Percentiles rank a stretch among this genome's conserved stretches.
Conservation (phyloP, 2,113 vertebrate species). For the Corvus moneduloides region DNA sequence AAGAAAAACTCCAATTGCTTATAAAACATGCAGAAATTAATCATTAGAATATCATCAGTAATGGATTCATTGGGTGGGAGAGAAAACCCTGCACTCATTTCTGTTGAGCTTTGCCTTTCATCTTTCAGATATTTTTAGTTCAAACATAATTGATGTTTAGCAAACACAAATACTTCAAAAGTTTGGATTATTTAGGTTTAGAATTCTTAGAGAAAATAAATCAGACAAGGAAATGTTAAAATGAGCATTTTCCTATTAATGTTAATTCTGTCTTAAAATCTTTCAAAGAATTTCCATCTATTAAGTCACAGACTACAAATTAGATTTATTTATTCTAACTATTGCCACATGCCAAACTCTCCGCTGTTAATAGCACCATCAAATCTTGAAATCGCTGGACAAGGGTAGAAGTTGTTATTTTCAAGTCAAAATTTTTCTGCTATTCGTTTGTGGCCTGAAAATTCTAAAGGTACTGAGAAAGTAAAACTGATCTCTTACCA, state of each 20-base stretch:
- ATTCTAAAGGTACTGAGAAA: slow-evolving; percentile 8
- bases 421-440: slow-evolving; percentile 39
- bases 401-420: slow-evolving; percentile 45
- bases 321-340: slow-evolving; percentile 5
- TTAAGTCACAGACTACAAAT: slow-evolving; percentile 30
- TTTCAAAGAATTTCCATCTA: slow-evolving; percentile 30
- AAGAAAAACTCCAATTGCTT: background rate
- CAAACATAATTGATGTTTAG: background rate
- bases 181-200: background rate
- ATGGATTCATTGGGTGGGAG: background rate
- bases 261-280: slow-evolving; percentile 20
- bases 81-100: background rate
- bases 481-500: background rate
- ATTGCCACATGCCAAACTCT: slow-evolving; percentile 4
- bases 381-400: slow-evolving; percentile 1
- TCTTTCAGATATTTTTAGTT: background rate
- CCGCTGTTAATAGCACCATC: background rate
- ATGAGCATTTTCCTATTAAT: background rate
- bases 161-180: background rate
- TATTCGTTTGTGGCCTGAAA: slow-evolving; percentile 6
- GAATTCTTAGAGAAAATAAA: slow-evolving; percentile 19
- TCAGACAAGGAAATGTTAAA: background rate
- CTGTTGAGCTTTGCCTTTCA: background rate
- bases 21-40: background rate
- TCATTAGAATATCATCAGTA: background rate